phyloP scores from a whole-genome alignment of 1,140 invertebrate species.

The fruit fly (Drosophila melanogaster) region Release_6_plus_ISO1_MT NT_033779.5:2466001-2466500 shows the following conservation, averaged over 20 bases:
- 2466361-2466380: conserved; percentile 39
- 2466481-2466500: background rate
- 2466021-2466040: conserved; percentile 69
- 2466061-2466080: conserved; percentile 53
- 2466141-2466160: conserved; percentile 59
- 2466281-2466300: conserved; percentile 84
- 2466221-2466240: conserved; percentile 82
- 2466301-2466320: conserved; percentile 64
- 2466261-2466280: conserved; percentile 84
- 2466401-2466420: too few relatives aligned
- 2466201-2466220: conserved; percentile 79
- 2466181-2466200: conserved; percentile 43
- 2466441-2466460: background rate
- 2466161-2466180: background rate
- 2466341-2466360: conserved; percentile 14
- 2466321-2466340: conserved; percentile 38
- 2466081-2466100: conserved; percentile 50
- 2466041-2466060: conserved; percentile 15
- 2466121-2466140: conserved; percentile 27
- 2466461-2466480: background rate
- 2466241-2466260: conserved; percentile 82
- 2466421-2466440: too few relatives aligned
- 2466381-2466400: conserved; percentile 20
- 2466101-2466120: conserved; percentile 72
- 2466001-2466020: conserved; percentile 80